These are phyloP conservation scores for Patella caerulea DNA, from an alignment of 2,888 invertebrate genomes.

Conservation along the genomic window DNA sequence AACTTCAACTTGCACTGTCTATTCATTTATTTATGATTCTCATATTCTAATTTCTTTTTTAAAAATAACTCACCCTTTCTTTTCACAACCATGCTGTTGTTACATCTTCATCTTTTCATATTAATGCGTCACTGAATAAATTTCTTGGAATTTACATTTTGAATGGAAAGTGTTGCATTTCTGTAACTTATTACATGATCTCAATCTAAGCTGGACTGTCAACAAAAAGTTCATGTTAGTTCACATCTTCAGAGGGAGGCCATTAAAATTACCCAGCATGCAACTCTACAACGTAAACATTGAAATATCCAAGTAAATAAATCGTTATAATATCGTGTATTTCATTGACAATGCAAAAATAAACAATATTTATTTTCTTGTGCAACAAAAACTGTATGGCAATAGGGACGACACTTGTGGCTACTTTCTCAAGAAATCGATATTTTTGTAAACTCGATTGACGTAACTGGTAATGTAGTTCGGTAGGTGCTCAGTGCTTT, in stretches of 20 bases:
- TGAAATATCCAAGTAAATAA: not conserved
- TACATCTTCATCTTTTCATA: too few species aligned
- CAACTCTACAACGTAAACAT: conserved; percentile 15
- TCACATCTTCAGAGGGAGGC: not conserved
- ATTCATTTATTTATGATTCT: too few species aligned
- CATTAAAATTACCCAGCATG: conserved; percentile 18
- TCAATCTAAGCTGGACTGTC: too few species aligned
- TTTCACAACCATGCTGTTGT: conserved; percentile 52
- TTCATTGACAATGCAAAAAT: not conserved
- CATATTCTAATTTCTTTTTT: too few species aligned
- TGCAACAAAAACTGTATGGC: too few species aligned
- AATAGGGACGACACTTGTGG: not conserved
- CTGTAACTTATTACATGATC: too few species aligned
- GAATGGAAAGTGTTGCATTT: too few species aligned
- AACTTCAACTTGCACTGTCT: too few species aligned
- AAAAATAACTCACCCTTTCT: conserved; percentile 55
- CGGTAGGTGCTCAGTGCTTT: not conserved
- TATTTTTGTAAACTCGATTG: conserved; percentile 7
- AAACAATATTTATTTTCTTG: not conserved
- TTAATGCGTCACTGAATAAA: not conserved
- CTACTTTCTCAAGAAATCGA: not conserved
- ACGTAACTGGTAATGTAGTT: conserved; percentile 3
- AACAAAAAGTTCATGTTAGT: too few species aligned
- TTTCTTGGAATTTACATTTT: conserved; percentile 13
- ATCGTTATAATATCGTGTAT: not conserved